These are phyloP conservation scores for Chironex yamaguchii DNA, from an alignment of 30 jellyfish, hydroid and myxozoan genomes.

Conservation along the genomic window DNA sequence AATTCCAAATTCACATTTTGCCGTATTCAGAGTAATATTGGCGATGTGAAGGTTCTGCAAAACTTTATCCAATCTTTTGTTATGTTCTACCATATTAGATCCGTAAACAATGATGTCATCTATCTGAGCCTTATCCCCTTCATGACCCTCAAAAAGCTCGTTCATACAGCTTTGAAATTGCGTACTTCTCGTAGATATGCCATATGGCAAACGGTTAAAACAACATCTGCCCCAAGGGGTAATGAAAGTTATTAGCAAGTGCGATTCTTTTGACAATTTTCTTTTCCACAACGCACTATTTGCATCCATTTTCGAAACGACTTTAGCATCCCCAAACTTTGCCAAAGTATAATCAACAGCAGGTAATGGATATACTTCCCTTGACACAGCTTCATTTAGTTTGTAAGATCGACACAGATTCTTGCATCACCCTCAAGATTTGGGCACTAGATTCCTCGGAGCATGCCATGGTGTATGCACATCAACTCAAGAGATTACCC, in stretches of 20 bases:
- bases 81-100: slow-evolving; percentile 22
- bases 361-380: slow-evolving; percentile 20
- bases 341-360: slow-evolving; percentile 42
- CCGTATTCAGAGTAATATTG: slow-evolving; percentile 54
- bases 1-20: slow-evolving; percentile 36
- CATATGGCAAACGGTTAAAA: slow-evolving; percentile 40
- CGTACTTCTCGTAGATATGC: slow-evolving; percentile 6
- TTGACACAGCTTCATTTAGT: neutral
- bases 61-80: slow-evolving; percentile 41
- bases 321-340: slow-evolving; percentile 48
- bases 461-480: slow-evolving; percentile 77
- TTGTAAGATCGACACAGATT: slow-evolving; percentile 65
- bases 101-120: slow-evolving; percentile 45
- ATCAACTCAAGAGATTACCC: slow-evolving; percentile 60
- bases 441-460: slow-evolving; percentile 53
- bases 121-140: slow-evolving; percentile 36
- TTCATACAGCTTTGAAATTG: slow-evolving; percentile 31
- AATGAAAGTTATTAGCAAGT: slow-evolving; percentile 18
- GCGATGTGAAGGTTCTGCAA: slow-evolving; percentile 33
- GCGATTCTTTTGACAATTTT: slow-evolving; percentile 1
- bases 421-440: slow-evolving; percentile 56
- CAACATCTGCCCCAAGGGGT: slow-evolving; percentile 68
- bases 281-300: slow-evolving; percentile 44
- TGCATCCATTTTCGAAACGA: slow-evolving; percentile 53
- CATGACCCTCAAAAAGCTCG: slow-evolving; percentile 26